Percentiles rank a stretch among this genome's conserved stretches.
These are phyloP conservation scores for Trichogramma dendrolimi DNA, from an alignment of 2,888 invertebrate genomes.

Conservation along the genomic window DNA sequence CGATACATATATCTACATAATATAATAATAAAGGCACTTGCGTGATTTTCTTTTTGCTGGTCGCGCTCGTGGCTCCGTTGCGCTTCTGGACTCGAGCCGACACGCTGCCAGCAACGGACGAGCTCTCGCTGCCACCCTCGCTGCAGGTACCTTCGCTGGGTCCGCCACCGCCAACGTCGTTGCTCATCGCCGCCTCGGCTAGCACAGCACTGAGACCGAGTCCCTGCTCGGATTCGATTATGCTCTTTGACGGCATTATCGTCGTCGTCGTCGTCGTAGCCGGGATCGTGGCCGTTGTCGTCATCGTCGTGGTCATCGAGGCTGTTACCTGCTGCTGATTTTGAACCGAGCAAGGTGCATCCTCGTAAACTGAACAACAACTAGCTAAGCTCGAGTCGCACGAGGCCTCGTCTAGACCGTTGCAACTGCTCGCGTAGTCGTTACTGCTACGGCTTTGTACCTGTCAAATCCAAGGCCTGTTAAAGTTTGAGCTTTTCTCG, in stretches of 20 bases:
- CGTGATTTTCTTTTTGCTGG: constrained; percentile 25
- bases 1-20: too few species aligned
- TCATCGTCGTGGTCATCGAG: constrained; percentile 27
- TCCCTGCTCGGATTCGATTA: constrained; percentile 37
- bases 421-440: constrained; percentile 66
- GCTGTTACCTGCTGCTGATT: too few species aligned
- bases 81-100: constrained; percentile 43
- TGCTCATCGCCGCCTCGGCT: constrained; percentile 14
- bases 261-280: constrained; percentile 59
- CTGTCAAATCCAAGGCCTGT: constrained; percentile 8
- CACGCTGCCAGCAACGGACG: constrained; percentile 61
- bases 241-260: constrained; percentile 60
- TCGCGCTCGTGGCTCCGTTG: constrained; percentile 50
- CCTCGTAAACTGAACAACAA: constrained; percentile 70
- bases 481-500: neutral
- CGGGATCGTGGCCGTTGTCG: constrained; percentile 35
- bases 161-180: constrained; percentile 39
- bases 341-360: constrained; percentile 47
- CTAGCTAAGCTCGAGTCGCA: constrained; percentile 76
- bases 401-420: constrained; percentile 63
- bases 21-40: too few species aligned
- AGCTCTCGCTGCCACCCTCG: constrained; percentile 75
- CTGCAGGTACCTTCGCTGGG: constrained; percentile 57
- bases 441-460: constrained; percentile 57
- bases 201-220: too few species aligned